phyloP scores from a whole-genome alignment of 2,113 vertebrate species.

The Gavia stellata region DNA sequence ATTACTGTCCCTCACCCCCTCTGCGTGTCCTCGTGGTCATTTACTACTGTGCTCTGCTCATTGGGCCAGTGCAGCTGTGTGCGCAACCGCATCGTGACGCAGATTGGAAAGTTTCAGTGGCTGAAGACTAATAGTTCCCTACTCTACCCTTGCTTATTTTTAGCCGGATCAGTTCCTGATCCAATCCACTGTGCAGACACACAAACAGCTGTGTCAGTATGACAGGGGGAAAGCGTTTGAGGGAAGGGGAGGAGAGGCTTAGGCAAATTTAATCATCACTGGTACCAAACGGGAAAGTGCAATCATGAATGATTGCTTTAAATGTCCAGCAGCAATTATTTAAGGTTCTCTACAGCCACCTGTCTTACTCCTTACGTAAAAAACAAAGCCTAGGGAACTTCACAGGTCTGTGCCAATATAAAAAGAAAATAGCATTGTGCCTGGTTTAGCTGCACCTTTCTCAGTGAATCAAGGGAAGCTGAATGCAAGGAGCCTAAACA shows the following conservation, averaged over 20 bases:
- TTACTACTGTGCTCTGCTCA: background rate
- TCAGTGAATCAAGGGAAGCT: background rate
- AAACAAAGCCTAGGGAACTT: background rate
- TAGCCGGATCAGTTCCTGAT: background rate
- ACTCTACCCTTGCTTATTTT: background rate
- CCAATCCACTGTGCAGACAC: background rate
- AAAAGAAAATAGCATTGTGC: background rate
- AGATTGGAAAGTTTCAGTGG: background rate
- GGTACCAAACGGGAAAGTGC: background rate
- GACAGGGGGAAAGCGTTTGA: background rate
- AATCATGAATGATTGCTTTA: background rate
- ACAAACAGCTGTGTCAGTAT: background rate
- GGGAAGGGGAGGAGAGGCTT: background rate
- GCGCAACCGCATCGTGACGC: background rate
- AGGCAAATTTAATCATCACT: background rate
- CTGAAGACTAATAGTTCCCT: background rate
- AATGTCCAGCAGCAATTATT: background rate
- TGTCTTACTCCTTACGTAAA: background rate
- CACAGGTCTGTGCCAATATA: background rate
- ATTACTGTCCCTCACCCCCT: background rate
- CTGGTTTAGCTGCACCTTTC: background rate
- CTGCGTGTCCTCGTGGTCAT: background rate
- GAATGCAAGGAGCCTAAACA: background rate
- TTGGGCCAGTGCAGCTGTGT: background rate
- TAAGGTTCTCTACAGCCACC: background rate